These are phyloP conservation scores for Cerastis rubricosa DNA, from an alignment of 2,888 invertebrate genomes.

Conservation along the genomic window DNA sequence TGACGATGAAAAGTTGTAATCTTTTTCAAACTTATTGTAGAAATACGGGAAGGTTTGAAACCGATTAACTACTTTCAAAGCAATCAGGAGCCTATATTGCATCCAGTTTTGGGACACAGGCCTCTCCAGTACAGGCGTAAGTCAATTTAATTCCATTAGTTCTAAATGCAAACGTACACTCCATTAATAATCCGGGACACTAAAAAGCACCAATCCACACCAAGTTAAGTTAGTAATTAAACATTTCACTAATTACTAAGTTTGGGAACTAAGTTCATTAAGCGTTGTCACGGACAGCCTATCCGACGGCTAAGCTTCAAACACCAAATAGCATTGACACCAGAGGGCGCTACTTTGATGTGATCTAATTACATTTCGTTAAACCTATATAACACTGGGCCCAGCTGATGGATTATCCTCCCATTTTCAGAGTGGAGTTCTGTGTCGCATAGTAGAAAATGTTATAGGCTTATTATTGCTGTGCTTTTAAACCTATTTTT, in stretches of 20 bases:
- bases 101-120: not conserved
- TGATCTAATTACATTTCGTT: not conserved
- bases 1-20: fast-evolving
- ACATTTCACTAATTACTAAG: slow-evolving; percentile 56
- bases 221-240: slow-evolving; percentile 49
- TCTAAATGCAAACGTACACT: slow-evolving; percentile 10
- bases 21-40: not conserved
- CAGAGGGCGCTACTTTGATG: not conserved
- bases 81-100: not conserved
- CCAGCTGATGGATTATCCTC: not conserved
- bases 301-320: not conserved
- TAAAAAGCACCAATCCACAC: slow-evolving; percentile 15
- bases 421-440: not conserved
- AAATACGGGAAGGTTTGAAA: not conserved
- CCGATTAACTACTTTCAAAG: not conserved
- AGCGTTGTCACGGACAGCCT: slow-evolving; percentile 47
- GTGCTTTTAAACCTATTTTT: not conserved
- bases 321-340: slow-evolving; percentile 11
- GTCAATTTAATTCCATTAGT: not conserved
- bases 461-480: not conserved
- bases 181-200: slow-evolving; percentile 41
- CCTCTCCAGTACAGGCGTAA: not conserved
- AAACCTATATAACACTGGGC: not conserved
- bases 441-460: not conserved
- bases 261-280: slow-evolving; percentile 53